phyloP scores from a whole-genome alignment of 2,888 invertebrate species.

The Tipula helvola region DNA sequence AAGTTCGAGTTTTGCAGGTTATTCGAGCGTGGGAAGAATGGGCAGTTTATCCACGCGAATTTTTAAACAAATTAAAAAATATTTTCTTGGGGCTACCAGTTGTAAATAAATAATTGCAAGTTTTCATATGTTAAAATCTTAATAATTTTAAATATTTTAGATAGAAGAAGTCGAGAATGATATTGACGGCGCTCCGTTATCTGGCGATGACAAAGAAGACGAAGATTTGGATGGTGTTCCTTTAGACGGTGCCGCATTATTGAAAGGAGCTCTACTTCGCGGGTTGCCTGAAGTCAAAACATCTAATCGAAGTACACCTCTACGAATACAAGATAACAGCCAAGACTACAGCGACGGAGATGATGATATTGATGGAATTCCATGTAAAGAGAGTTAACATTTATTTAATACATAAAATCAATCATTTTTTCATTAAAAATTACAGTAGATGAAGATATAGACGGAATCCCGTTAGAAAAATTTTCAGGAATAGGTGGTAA shows the following conservation, averaged over 20 bases:
- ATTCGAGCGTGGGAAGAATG: slow-evolving; percentile 97
- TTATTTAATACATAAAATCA: slow-evolving; percentile 16
- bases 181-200: slow-evolving; percentile 39
- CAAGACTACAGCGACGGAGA: slow-evolving; percentile 30
- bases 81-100: slow-evolving; percentile 68
- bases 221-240: slow-evolving; percentile 63
- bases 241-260: slow-evolving; percentile 68
- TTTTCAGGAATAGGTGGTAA: slow-evolving; percentile 21
- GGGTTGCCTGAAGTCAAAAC: slow-evolving; percentile 26
- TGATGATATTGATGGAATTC: slow-evolving; percentile 59
- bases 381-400: slow-evolving; percentile 32
- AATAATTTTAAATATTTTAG: slow-evolving; percentile 19
- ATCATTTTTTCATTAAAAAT: not conserved
- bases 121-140: not conserved
- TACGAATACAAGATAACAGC: slow-evolving; percentile 18
- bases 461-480: slow-evolving; percentile 55
- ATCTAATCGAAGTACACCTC: slow-evolving; percentile 27
- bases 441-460: slow-evolving; percentile 60
- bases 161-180: slow-evolving; percentile 26
- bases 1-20: slow-evolving; percentile 75
- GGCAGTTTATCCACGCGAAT: slow-evolving; percentile 89
- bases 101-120: slow-evolving; percentile 13
- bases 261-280: slow-evolving; percentile 52
- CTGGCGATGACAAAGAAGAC: slow-evolving; percentile 42
- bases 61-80: slow-evolving; percentile 75